These are phyloP conservation scores for Steinernema khuongi DNA, from an alignment of 1,140 invertebrate genomes.

Conservation along the genomic window DNA sequence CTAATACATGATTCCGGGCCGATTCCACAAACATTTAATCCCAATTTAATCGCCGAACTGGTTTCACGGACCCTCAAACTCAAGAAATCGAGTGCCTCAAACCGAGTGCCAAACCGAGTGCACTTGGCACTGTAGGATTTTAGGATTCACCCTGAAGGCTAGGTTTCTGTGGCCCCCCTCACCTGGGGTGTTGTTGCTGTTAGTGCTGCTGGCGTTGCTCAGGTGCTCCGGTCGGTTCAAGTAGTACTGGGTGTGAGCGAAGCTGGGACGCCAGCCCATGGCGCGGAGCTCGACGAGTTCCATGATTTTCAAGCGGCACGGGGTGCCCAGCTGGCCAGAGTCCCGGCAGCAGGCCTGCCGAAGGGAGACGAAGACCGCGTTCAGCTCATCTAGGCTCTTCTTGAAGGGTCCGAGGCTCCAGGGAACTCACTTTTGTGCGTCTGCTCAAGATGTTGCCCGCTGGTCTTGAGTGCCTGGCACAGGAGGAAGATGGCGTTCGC, in stretches of 20 bases:
- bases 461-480: conserved; percentile 43
- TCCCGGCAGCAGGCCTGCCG: conserved; percentile 53
- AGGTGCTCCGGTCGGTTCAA: conserved; percentile 44
- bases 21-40: no score
- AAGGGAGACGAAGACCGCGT: conserved; percentile 51
- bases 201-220: not conserved
- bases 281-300: conserved; percentile 52
- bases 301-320: conserved; percentile 53
- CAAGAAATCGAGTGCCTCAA: no score
- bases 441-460: conserved; percentile 44
- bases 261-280: conserved; percentile 51
- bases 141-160: no score
- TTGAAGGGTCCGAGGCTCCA: no score
- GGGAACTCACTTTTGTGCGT: conserved; percentile 47
- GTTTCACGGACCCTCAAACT: no score
- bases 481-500: conserved; percentile 46
- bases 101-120: no score
- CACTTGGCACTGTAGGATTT: no score
- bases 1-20: no score
- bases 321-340: conserved; percentile 52
- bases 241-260: conserved; percentile 53
- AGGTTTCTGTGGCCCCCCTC: conserved; percentile 4
- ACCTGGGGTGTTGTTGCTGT: conserved; percentile 3
- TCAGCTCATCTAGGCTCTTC: conserved; percentile 46
- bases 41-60: no score